Percentiles rank a stretch among this genome's conserved stretches.
Evolutionary conservation across 1,140 invertebrate species (phyloP).

Genomic region (Nautilus pompilius): DNA sequence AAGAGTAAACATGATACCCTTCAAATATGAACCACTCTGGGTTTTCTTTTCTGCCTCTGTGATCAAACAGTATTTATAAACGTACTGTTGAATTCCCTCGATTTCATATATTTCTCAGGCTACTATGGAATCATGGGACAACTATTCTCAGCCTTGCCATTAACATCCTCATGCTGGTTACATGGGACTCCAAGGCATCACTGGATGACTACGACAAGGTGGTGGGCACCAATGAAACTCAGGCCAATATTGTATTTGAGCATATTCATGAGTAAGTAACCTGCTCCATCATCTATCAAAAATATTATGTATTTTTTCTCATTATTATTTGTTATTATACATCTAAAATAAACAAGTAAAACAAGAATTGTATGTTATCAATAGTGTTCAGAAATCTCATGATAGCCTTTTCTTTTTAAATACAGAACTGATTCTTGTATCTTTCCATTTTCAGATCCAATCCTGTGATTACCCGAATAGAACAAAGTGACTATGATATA

Average conservation of each 20-base stretch:
- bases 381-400: no score
- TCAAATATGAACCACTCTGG: no score
- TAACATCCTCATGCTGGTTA: slow-evolving; percentile 50
- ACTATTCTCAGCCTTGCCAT: slow-evolving; percentile 49
- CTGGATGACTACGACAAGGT: slow-evolving; percentile 27
- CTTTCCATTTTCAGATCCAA: slow-evolving; percentile 41
- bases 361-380: no score
- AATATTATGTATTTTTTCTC: no score
- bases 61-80: no score
- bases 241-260: slow-evolving; percentile 5
- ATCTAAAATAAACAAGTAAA: no score
- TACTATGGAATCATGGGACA: slow-evolving; percentile 49
- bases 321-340: no score
- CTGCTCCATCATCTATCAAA: no score
- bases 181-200: slow-evolving; percentile 48
- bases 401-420: not conserved
- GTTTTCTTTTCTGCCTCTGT: no score
- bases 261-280: slow-evolving; percentile 30
- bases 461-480: slow-evolving; percentile 29
- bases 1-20: no score
- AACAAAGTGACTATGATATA: slow-evolving; percentile 30
- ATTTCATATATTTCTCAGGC: no score
- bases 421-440: not conserved
- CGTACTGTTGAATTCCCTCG: no score
- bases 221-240: slow-evolving; percentile 3